Evolutionary conservation across 2,888 invertebrate genomes (phyloP), one percentile per base, ranked within the genome.

Genomic region (Xestia xanthographa): DNA sequence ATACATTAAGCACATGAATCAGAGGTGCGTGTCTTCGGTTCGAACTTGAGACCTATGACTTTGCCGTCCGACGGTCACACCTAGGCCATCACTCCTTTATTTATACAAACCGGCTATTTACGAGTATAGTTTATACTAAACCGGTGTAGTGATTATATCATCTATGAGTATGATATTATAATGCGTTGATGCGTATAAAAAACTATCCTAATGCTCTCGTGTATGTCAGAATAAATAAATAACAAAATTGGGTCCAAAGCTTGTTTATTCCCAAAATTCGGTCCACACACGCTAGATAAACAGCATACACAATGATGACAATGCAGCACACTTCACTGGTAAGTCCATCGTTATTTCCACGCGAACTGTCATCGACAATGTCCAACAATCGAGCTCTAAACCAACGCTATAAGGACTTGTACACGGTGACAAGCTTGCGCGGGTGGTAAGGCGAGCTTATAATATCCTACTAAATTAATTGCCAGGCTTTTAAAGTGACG

Each of bases 361-460:
- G 48, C 85, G 81, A 77, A 56, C 81, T 84, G 87, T 69, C 77
- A 48, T 53, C 66, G 56, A 84, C 85, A 85, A 84, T 81, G 65
- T 62, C 50, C 66, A 38, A 72, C 66, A 80, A 75, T 86, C 56
- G 75, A 58, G 72, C 41, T 60, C 29, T 48, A 58, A 66, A 72
- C 62, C 69, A 22, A 71, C 41, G 26, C 70, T 86, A 0, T 17
- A 34, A 34, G 26, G 41, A n/a, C 8, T 12, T 2, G 12, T 17
- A 0, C 14, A 60, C 8, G 41, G 41, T 58, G 48, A 9, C 2
- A 0, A 41, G 6, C 22, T 34, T 2, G 1, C 14, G 38, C 12
- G 73, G 56, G 8, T 14, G 17, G 17, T 29, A 8, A 29, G 6
- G 58, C 17, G 56, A 2, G 56, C n/a, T 53, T 53, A 26, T 53